A percentile compares a stretch with the other conserved stretches of the same genome.
phyloP scores from a whole-genome alignment of 2,113 vertebrate species.

The Antennarius striatus region DNA sequence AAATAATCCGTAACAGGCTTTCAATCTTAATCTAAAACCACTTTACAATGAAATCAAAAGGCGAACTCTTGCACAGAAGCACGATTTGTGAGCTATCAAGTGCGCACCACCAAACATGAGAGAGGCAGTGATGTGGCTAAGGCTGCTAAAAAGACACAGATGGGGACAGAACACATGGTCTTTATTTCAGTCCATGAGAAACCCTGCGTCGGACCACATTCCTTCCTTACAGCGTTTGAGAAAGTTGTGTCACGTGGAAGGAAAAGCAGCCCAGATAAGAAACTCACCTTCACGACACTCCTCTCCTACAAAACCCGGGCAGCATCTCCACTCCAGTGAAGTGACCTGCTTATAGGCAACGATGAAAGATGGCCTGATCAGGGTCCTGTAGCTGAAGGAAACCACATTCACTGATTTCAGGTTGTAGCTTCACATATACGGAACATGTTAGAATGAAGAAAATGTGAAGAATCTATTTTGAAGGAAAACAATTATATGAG shows the following conservation, averaged over 20 bases:
- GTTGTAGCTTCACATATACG: no score
- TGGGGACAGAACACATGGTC: constrained; percentile 40
- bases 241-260: not conserved
- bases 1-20: constrained; percentile 46
- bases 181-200: constrained; percentile 28
- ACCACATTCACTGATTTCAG: constrained; percentile 25
- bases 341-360: constrained; percentile 89
- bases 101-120: constrained; percentile 36
- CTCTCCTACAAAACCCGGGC: constrained; percentile 88
- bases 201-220: constrained; percentile 13
- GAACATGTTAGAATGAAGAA: no score
- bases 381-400: constrained; percentile 91
- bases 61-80: constrained; percentile 33
- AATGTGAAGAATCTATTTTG: no score
- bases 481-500: no score
- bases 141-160: constrained; percentile 51
- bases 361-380: constrained; percentile 90
- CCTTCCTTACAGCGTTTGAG: not conserved
- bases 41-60: constrained; percentile 38
- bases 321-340: constrained; percentile 91
- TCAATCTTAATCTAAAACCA: constrained; percentile 41
- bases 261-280: not conserved
- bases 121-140: constrained; percentile 53
- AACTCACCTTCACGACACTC: constrained; percentile 90
- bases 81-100: constrained; percentile 24